phyloP scores from a whole-genome alignment of 2,797 vertebrate genomes.

The Atherinosoma microstoma region DNA sequence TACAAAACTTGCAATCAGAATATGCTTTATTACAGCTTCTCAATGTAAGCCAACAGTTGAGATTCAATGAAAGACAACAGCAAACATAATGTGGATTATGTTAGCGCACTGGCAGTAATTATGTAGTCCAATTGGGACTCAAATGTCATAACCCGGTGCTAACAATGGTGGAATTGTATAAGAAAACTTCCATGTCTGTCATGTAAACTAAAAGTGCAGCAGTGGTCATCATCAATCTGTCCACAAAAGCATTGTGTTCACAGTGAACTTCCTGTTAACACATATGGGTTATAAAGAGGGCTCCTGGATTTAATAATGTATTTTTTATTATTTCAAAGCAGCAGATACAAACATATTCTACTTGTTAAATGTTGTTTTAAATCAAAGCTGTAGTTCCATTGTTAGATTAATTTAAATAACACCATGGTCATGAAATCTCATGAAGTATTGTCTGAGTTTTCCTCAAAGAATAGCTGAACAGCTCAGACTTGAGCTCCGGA shows the following conservation, averaged over 20 bases:
- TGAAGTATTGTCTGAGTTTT: slow-evolving; percentile 30
- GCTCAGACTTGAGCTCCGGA: slow-evolving; percentile 28
- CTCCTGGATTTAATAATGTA: slow-evolving; percentile 25
- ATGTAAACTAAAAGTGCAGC: background rate
- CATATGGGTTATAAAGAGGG: slow-evolving; percentile 4
- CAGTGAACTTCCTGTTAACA: background rate
- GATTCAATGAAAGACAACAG: background rate
- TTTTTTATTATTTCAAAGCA: slow-evolving; percentile 27
- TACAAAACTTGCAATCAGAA: background rate
- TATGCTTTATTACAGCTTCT: background rate
- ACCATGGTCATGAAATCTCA: slow-evolving; percentile 26
- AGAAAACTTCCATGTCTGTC: background rate
- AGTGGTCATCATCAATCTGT: background rate
- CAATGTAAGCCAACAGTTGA: background rate
- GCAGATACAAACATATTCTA: slow-evolving; percentile 12
- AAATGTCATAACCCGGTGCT: background rate
- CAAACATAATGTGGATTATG: background rate
- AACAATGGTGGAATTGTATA: background rate
- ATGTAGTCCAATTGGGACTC: background rate
- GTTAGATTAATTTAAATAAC: slow-evolving; percentile 26
- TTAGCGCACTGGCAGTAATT: background rate
- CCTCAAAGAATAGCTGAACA: slow-evolving; percentile 28
- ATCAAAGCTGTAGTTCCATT: slow-evolving; percentile 10
- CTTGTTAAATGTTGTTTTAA: slow-evolving; percentile 1
- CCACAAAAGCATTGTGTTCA: slow-evolving; percentile 4